Conservation (phyloP, 2,113 vertebrate species). For the Gobius niger region DNA sequence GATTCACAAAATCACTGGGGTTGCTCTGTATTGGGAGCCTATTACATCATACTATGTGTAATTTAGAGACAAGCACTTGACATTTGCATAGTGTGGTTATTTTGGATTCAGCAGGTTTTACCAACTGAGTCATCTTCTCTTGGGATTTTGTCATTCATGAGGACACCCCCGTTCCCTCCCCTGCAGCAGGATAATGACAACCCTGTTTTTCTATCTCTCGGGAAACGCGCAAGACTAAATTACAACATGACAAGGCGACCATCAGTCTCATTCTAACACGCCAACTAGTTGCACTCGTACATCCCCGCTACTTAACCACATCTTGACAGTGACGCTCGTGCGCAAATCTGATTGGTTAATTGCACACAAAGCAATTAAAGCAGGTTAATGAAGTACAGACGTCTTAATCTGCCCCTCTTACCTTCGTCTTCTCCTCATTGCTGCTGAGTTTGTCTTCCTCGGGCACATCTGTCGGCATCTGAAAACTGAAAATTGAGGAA, state of each 20-base stretch:
- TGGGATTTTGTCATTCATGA: background rate
- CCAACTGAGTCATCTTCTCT: background rate
- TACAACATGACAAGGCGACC: too few species aligned
- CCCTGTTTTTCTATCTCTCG: too few species aligned
- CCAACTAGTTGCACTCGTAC: too few species aligned
- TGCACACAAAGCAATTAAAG: background rate
- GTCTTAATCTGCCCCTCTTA: conserved; percentile 7
- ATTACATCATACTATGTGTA: background rate
- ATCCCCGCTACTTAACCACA: too few species aligned
- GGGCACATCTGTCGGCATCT: conserved; percentile 75
- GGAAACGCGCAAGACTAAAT: too few species aligned
- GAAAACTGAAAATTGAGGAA: conserved; percentile 55
- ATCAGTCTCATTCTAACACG: too few species aligned
- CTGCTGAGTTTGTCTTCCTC: conserved; percentile 52
- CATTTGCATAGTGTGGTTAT: background rate
- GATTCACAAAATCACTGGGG: background rate
- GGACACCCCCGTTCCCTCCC: conserved; percentile 18
- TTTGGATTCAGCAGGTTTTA: background rate
- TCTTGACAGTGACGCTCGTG: background rate
- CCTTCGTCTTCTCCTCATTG: conserved; percentile 57
- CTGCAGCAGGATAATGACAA: background rate
- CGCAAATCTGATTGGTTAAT: background rate
- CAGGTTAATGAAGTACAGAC: background rate
- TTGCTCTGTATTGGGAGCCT: background rate
- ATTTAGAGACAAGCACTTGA: background rate